phyloP scores from a whole-genome alignment of 2,113 vertebrate species.

The Daubentonia madagascariensis region DNA sequence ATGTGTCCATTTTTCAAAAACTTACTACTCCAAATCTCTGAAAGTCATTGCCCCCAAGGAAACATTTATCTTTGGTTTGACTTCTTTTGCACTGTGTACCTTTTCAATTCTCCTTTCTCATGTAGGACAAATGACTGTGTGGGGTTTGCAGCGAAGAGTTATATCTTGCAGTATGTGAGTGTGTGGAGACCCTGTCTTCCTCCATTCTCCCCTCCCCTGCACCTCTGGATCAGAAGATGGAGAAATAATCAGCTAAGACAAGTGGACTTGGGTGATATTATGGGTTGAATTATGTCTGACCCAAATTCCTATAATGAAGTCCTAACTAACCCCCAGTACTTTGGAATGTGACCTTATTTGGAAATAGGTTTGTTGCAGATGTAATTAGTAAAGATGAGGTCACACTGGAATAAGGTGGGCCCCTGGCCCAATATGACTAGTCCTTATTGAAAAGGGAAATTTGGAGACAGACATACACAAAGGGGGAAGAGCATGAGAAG shows the following conservation, averaged over 20 bases:
- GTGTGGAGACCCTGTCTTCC: neutral
- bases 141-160: slow-evolving; percentile 8
- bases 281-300: neutral
- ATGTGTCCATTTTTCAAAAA: slow-evolving; percentile 53
- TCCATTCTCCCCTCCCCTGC: neutral
- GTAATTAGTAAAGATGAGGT: neutral
- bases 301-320: neutral
- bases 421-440: neutral
- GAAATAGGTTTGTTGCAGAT: neutral
- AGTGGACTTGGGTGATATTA: neutral
- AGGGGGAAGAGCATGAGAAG: neutral
- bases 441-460: neutral
- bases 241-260: neutral
- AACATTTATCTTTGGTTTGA: slow-evolving; percentile 48
- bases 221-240: neutral
- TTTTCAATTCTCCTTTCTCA: slow-evolving; percentile 32
- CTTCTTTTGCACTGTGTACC: neutral
- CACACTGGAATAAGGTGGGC: neutral
- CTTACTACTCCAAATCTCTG: slow-evolving; percentile 6
- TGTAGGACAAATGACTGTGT: slow-evolving; percentile 18
- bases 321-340: neutral
- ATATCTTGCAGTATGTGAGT: neutral
- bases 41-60: neutral
- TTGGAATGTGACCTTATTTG: neutral
- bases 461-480: neutral